A percentile compares a stretch with the other conserved stretches of the same genome.
Evolutionary conservation across 2,888 invertebrate species (phyloP).

Genomic region (Cheilosia pagana): DNA sequence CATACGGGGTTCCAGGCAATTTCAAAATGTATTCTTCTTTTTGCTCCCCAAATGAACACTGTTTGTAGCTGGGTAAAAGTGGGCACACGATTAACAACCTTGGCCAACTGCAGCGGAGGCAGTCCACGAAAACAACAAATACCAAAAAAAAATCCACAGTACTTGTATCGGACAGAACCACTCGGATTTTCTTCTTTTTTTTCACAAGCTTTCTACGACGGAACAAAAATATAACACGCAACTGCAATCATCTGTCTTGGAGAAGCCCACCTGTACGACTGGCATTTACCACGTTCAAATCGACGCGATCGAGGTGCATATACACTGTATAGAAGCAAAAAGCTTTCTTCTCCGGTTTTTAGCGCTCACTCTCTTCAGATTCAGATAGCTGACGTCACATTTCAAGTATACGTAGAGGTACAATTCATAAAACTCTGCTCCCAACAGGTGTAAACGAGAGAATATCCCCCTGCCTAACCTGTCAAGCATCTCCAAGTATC

Average conservation of each 20-base stretch:
- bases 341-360: conserved; percentile 63
- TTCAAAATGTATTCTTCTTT: conserved; percentile 45
- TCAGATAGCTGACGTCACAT: conserved; percentile 59
- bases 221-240: conserved; percentile 22
- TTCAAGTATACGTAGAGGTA: not conserved
- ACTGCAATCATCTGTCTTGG: conserved; percentile 62
- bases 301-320: conserved; percentile 27
- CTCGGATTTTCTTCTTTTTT: conserved; percentile 14
- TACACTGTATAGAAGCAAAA: conserved; percentile 23
- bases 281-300: conserved; percentile 64
- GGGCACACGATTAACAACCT: conserved; percentile 54
- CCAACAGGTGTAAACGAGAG: conserved; percentile 45
- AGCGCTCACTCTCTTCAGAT: conserved; percentile 41
- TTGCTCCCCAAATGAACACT: conserved; percentile 35
- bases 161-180: conserved; percentile 39
- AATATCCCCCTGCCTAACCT: conserved; percentile 37
- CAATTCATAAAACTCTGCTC: conserved; percentile 16
- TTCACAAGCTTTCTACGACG: conserved; percentile 67
- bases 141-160: conserved; percentile 9
- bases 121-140: conserved; percentile 6
- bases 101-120: conserved; percentile 54
- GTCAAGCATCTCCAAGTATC: conserved; percentile 30
- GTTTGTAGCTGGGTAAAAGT: conserved; percentile 48
- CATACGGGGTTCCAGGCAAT: conserved; percentile 2
- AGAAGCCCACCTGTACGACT: conserved; percentile 74